These are phyloP conservation scores for Tribolium madens DNA, from an alignment of 1,140 invertebrate genomes.

Conservation along the genomic window DNA sequence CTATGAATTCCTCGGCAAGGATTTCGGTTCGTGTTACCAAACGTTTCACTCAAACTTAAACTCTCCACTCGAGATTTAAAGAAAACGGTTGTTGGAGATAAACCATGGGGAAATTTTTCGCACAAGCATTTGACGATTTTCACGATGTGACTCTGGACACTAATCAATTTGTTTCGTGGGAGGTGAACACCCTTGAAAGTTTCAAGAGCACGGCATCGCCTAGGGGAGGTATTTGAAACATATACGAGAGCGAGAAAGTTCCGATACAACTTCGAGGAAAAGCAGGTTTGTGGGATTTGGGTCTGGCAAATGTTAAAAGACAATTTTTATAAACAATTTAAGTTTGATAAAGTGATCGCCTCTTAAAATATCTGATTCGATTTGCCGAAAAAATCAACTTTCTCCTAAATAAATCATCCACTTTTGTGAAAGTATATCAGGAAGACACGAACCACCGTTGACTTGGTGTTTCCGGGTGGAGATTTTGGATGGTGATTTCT, in stretches of 20 bases:
- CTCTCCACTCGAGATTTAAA: constrained; percentile 30
- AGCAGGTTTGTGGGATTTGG: too few species aligned
- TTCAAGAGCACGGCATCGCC: neutral
- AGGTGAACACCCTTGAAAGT: neutral
- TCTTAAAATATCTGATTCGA: too few species aligned
- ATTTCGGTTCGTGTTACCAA: constrained; percentile 28
- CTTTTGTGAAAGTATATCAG: too few species aligned
- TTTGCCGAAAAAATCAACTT: too few species aligned
- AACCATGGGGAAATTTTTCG: neutral
- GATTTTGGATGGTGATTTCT: constrained; percentile 41
- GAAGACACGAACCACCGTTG: neutral
- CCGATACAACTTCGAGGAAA: neutral
- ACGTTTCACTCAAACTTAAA: constrained; percentile 32
- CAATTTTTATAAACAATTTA: too few species aligned
- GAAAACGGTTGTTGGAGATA: constrained; percentile 4
- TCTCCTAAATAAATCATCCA: too few species aligned
- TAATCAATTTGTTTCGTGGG: constrained; percentile 1
- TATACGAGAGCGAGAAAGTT: neutral
- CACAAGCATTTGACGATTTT: neutral
- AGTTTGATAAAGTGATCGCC: too few species aligned
- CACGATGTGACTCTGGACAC: neutral
- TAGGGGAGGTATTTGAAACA: neutral
- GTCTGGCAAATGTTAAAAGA: too few species aligned
- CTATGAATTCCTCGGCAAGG: constrained; percentile 27
- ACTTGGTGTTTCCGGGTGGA: constrained; percentile 2